Evolutionary conservation across 2,113 vertebrate genomes (phyloP).

Genomic region (Heloderma charlesbogerti): DNA sequence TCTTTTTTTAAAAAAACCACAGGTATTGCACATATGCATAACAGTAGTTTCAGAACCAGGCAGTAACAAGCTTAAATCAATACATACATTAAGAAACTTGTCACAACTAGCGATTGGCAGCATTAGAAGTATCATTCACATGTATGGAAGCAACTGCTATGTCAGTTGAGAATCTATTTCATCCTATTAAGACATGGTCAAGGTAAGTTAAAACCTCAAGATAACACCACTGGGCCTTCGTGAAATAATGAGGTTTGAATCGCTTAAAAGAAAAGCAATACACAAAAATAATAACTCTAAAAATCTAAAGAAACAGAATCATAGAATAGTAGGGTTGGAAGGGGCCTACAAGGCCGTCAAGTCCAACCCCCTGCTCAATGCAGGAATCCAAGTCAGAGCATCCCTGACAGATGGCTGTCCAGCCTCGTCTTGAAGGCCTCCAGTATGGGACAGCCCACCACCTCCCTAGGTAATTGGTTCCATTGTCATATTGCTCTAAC

Average conservation of each 20-base stretch:
- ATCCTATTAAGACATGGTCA: background rate
- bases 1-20: background rate
- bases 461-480: no score
- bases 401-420: no score
- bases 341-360: no score
- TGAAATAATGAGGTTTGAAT: background rate
- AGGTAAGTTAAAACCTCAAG: background rate
- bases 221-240: background rate
- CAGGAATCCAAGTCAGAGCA: no score
- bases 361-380: no score
- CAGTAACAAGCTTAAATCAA: background rate
- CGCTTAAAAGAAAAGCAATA: background rate
- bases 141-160: background rate
- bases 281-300: background rate
- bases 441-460: no score
- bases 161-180: background rate
- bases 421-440: no score
- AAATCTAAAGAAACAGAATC: no score
- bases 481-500: no score
- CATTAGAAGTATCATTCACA: background rate
- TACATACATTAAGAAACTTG: background rate
- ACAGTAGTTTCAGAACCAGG: background rate
- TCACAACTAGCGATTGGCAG: background rate
- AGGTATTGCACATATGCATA: background rate
- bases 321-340: no score